Conservation (phyloP, 2,797 vertebrate species). For the Gymnoscopelus braueri region DNA sequence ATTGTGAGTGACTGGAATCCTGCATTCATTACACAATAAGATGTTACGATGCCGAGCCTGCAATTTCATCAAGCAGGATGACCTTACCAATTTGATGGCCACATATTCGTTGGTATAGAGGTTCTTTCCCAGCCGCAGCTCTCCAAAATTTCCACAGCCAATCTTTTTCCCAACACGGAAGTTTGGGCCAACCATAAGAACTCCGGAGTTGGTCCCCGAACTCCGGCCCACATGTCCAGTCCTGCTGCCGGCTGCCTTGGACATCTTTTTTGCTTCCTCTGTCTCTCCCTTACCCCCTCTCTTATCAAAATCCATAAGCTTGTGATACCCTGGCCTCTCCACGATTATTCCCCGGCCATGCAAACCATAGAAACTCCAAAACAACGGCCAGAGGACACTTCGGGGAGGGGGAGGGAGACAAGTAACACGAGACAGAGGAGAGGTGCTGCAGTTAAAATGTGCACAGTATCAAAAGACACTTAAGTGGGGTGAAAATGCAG, state of each 20-base stretch:
- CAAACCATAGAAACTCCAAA: conserved; percentile 89
- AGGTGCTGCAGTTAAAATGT: conserved; percentile 62
- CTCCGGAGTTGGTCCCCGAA: conserved; percentile 94
- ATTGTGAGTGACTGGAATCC: neutral
- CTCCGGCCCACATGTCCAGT: conserved; percentile 88
- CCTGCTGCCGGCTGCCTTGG: conserved; percentile 89
- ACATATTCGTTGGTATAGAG: conserved; percentile 99
- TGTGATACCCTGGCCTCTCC: conserved; percentile 99
- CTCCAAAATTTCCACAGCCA: conserved; percentile 98
- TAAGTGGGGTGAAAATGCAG: conserved; percentile 47
- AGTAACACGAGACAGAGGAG: conserved; percentile 59
- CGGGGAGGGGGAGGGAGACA: conserved; percentile 59
- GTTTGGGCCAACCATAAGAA: conserved; percentile 99
- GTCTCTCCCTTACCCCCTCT: conserved; percentile 97
- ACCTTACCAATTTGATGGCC: conserved; percentile 98
- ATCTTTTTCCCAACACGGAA: conserved; percentile 99
- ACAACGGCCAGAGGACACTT: conserved; percentile 70
- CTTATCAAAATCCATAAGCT: conserved; percentile 99
- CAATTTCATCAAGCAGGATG: neutral
- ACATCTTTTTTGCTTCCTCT: conserved; percentile 98
- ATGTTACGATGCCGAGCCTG: conserved; percentile 15
- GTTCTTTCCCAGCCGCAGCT: conserved; percentile 97
- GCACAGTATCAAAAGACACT: conserved; percentile 54
- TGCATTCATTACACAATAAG: conserved; percentile 4
- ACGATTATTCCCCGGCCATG: conserved; percentile 97